Base-by-base conservation (phyloP, 2,113 vertebrate genomes). In the Xerus inauris region DNA sequence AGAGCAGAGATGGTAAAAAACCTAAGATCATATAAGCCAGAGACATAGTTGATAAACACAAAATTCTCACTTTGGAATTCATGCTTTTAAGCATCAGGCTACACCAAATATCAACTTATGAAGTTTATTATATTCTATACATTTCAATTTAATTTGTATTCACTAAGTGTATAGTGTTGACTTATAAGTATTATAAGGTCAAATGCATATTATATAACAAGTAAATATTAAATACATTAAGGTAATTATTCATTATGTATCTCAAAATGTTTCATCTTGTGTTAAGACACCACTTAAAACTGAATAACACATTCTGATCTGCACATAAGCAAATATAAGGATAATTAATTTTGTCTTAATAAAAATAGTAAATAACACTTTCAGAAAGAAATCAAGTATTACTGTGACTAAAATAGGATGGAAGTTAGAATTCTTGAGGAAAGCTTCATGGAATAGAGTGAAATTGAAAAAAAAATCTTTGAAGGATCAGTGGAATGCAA, bases 401-500 rank as follows among this genome's bases (percentile, higher is more conserved):
- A 10, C 26, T 13, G 2, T 69, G n/a, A 42, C 62, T 71, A 42
- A 92, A 64, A 75, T 22, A 83, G 65, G 28, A 45, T 47, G 40
- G 28, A 72, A 22, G 8, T 89, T 49, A 87, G n/a, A 88, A 62
- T 90, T 72, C 40, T 79, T 73, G 7, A 75, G 22, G n/a, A 64
- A 95, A 92, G 2, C 20, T 87, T 92, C 45, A 20, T 59, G 47
- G 54, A 91, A 79, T 83, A 19, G 65, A 91, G 42, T 32, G 57
- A n/a, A 95, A 95, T 28, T 75, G 45, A 49, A 65, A 42, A 62
- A 71, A 42, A 62, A 71, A 14, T 64, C 47, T 94, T 92, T 77
- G 81, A 87, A 64, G 35, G 22, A 49, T 86, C 59, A 75, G 45
- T 54, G 49, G 1, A 42, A 81, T 94, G 72, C 38, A 6, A 76